Base-by-base conservation (phyloP, 2,888 invertebrate species). In the Peribatodes rhomboidaria region DNA sequence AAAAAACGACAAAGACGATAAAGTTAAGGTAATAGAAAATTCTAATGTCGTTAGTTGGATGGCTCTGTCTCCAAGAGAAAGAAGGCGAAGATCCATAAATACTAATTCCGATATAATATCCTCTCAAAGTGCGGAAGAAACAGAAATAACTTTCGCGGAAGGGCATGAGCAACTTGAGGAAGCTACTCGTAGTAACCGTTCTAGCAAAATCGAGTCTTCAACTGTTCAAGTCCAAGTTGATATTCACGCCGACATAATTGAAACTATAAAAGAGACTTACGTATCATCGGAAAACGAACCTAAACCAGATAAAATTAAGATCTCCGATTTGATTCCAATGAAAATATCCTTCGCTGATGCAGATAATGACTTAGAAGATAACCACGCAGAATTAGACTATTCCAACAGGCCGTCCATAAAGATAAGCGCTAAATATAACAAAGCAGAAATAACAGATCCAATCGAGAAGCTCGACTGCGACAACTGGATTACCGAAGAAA, bases 31-130 rank as follows among this genome's bases (percentile, higher is more conserved):
- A 27, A 79, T 41, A 3, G 77, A 77, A 31, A 73, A 73, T 6
- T 71, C 75, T 3, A 81, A 78, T 64, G 65, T 83, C 11, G 68
- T 85, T 9, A 80, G 85, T 66, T 85, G 83, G 84, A 83, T 87
- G 82, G 80, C 78, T 47, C 74, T 89, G 44, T 87, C 90, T 0
- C 86, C 89, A 0, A 81, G 89, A 74, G 83, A 86, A 70, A 83
- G 76, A 60, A 78, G 80, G 55, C 73, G 84, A 41, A 73, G 74
- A 46, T 73, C 78, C 8, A 78, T 70, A 31, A 71, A 67, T 14
- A 68, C 69, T 33, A 63, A 53, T 11, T 61, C 60, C 8, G 41
- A 49, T 49, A 52, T 6, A 11, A 16, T 0, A 7, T n/a, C 39
- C 16, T 31, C 31, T 41, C 20, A 56, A 13, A 33, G 47, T 20